phyloP scores from a whole-genome alignment of 1,140 invertebrate species.

The Zophobas atratus region DNA sequence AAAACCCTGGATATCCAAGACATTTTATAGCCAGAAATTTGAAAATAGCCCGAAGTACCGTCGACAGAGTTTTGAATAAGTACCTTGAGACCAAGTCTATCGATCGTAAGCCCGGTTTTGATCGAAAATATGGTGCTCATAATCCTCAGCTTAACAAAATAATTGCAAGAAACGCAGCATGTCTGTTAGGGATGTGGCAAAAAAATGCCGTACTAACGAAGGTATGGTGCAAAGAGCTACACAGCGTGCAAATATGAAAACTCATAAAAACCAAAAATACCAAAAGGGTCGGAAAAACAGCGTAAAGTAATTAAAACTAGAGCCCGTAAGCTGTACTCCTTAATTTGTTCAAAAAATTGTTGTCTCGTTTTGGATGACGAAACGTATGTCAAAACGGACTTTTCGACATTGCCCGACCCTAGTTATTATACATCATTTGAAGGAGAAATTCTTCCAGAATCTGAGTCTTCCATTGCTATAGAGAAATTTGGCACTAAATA shows the following conservation, averaged over 20 bases:
- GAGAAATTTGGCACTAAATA: no score
- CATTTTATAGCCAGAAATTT: no score
- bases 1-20: no score
- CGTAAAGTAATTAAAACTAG: neutral
- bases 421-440: neutral
- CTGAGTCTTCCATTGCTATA: neutral
- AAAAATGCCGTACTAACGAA: neutral
- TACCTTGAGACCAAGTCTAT: neutral
- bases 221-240: neutral
- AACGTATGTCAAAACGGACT: neutral
- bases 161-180: neutral
- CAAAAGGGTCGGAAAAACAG: no score
- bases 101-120: neutral
- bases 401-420: neutral
- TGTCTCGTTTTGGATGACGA: neutral
- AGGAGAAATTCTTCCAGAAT: neutral
- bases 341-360: constrained; percentile 1
- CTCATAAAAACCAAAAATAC: no score
- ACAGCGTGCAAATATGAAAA: neutral
- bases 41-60: no score
- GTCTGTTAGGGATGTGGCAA: neutral
- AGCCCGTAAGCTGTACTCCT: neutral
- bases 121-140: neutral
- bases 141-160: no score
- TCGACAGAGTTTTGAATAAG: neutral